These are phyloP conservation scores for Cryptotermes secundus DNA, from an alignment of 1,140 invertebrate genomes.

Conservation along the genomic window DNA sequence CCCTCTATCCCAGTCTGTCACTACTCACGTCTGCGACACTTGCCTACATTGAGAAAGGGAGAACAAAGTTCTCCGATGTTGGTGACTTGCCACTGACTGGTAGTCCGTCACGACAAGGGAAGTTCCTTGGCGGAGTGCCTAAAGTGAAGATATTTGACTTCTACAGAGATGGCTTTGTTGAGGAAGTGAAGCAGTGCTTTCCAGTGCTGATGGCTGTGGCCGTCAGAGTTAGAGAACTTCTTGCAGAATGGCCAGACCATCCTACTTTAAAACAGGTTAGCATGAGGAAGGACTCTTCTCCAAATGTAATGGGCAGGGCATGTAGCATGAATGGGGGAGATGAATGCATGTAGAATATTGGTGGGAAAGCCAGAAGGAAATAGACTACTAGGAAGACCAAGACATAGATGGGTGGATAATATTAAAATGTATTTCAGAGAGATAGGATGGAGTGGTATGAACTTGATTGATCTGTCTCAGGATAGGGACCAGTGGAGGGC, in stretches of 20 bases:
- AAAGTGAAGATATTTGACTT: conserved; percentile 66
- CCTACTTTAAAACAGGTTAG: conserved; percentile 76
- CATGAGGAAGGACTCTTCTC: too few relatives aligned
- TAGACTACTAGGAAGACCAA: too few relatives aligned
- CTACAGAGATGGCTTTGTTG: conserved; percentile 81
- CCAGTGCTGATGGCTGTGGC: conserved; percentile 66
- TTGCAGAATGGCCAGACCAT: conserved; percentile 87
- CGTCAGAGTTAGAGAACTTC: conserved; percentile 63
- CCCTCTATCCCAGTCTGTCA: conserved; percentile 55
- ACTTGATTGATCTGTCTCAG: too few relatives aligned
- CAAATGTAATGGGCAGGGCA: too few relatives aligned
- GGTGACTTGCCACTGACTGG: not conserved
- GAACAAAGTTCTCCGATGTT: not conserved
- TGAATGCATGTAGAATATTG: too few relatives aligned
- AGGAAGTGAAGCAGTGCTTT: conserved; percentile 69
- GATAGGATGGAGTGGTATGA: too few relatives aligned
- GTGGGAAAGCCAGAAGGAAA: too few relatives aligned
- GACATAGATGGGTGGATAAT: too few relatives aligned
- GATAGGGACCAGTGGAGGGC: too few relatives aligned
- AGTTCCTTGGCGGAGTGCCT: not conserved
- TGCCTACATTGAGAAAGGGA: not conserved
- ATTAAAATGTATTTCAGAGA: too few relatives aligned
- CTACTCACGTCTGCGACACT: conserved; percentile 18
- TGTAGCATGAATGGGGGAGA: too few relatives aligned
- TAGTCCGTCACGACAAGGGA: not conserved